Percentiles rank a stretch among this genome's conserved stretches.
phyloP scores from a whole-genome alignment of 37 sponge, comb jelly and placozoan genomes.

The Eunapius fragilis region DNA sequence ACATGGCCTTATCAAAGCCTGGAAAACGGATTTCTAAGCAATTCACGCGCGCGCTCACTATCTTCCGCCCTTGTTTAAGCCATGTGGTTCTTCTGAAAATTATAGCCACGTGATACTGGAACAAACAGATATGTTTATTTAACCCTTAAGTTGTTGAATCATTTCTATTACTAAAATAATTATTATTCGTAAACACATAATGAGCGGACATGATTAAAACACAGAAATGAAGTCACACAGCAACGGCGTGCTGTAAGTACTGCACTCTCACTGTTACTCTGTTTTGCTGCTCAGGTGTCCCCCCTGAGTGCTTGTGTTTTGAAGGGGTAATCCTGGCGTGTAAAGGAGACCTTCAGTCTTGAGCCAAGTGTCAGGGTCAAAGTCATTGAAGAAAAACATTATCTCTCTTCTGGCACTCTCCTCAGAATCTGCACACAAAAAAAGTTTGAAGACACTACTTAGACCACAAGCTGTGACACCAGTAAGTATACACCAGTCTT shows the following conservation, averaged over 20 bases:
- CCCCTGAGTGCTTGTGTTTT: background rate
- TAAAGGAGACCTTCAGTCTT: constrained; percentile 31
- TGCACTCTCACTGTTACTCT: background rate
- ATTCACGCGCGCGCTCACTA: background rate
- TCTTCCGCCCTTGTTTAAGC: background rate
- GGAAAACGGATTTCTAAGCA: background rate
- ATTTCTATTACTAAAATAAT: no score
- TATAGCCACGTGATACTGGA: background rate
- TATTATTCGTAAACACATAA: background rate
- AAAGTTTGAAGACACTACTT: no score
- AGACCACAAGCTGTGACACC: background rate
- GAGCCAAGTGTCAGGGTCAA: constrained; percentile 52
- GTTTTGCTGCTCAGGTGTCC: background rate
- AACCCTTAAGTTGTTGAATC: no score
- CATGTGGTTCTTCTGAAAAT: background rate
- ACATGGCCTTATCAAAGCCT: constrained; percentile 3
- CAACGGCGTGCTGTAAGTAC: background rate
- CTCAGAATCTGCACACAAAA: constrained; percentile 36
- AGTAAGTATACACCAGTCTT: background rate
- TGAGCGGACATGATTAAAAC: background rate
- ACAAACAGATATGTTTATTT: no score
- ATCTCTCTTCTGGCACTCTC: constrained; percentile 53
- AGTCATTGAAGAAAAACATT: constrained; percentile 67
- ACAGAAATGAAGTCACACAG: background rate
- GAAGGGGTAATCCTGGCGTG: background rate